Percentiles rank a stretch among this genome's conserved stretches.
Evolutionary conservation across 2,888 invertebrate genomes (phyloP).

Genomic region (Drosophila emarginata): DNA sequence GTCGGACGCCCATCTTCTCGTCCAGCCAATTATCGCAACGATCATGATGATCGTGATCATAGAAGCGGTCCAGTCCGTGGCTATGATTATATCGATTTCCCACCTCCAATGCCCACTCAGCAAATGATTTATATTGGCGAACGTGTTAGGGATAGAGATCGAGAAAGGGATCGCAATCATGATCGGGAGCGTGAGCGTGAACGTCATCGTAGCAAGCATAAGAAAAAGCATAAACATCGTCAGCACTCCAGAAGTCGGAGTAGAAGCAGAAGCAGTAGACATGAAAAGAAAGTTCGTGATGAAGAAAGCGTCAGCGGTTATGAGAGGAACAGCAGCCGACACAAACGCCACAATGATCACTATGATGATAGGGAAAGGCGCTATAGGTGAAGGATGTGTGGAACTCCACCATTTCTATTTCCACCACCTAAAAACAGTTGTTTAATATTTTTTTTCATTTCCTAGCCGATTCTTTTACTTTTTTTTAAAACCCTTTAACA

Average conservation of each 20-base stretch:
- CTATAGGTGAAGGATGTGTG: constrained; percentile 57
- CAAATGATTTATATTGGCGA: not conserved
- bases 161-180: constrained; percentile 53
- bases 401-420: not conserved
- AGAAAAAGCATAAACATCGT: constrained; percentile 81
- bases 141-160: not conserved
- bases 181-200: constrained; percentile 21
- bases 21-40: constrained; percentile 70
- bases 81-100: constrained; percentile 65
- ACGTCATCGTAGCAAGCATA: constrained; percentile 78
- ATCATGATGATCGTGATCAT: constrained; percentile 79
- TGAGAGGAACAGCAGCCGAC: constrained; percentile 50
- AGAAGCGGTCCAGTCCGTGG: constrained; percentile 29
- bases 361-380: constrained; percentile 65
- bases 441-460: constrained; percentile 34
- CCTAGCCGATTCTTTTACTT: constrained; percentile 17
- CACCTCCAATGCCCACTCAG: constrained; percentile 28
- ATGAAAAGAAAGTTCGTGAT: constrained; percentile 57
- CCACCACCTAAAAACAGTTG: constrained; percentile 4
- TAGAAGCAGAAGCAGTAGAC: constrained; percentile 64
- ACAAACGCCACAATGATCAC: constrained; percentile 49
- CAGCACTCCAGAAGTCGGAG: constrained; percentile 79
- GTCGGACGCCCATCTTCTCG: constrained; percentile 62
- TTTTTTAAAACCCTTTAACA: not conserved
- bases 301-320: constrained; percentile 18